A percentile compares a stretch with the other conserved stretches of the same genome.
These are phyloP conservation scores for Mimas tiliae DNA, from an alignment of 2,888 invertebrate genomes.

Conservation along the genomic window DNA sequence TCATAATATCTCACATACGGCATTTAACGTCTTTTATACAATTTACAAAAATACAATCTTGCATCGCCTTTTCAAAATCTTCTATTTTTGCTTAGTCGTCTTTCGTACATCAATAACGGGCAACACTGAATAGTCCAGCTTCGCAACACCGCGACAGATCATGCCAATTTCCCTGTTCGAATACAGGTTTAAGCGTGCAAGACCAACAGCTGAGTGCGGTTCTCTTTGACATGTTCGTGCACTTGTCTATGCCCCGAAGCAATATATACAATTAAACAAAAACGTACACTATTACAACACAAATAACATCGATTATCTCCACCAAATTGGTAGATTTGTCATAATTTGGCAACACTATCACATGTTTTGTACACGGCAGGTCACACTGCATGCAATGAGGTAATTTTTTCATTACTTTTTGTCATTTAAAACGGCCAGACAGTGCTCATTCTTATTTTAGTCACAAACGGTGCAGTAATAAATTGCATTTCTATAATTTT, in stretches of 20 bases:
- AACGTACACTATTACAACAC: slow-evolving; percentile 11
- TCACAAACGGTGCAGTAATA: slow-evolving; percentile 63
- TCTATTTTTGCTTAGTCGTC: slow-evolving; percentile 32
- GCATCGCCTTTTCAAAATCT: slow-evolving; percentile 4
- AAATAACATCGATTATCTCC: neutral
- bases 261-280: slow-evolving; percentile 10
- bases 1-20: slow-evolving; percentile 32
- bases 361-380: slow-evolving; percentile 22
- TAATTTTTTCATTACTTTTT: slow-evolving; percentile 1
- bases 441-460: slow-evolving; percentile 45
- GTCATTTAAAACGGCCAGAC: slow-evolving; percentile 14
- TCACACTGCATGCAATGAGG: slow-evolving; percentile 14
- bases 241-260: slow-evolving; percentile 21
- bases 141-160: slow-evolving; percentile 57
- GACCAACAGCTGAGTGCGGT: slow-evolving; percentile 49
- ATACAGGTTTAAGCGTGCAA: slow-evolving; percentile 73
- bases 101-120: slow-evolving; percentile 32
- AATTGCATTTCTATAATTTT: slow-evolving; percentile 52
- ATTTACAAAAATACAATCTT: slow-evolving; percentile 4
- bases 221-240: slow-evolving; percentile 50
- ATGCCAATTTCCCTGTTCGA: slow-evolving; percentile 67
- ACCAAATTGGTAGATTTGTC: neutral
- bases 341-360: slow-evolving; percentile 23
- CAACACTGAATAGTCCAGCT: slow-evolving; percentile 62
- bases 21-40: slow-evolving; percentile 4